A percentile compares a stretch with the other conserved stretches of the same genome.
phyloP scores from a whole-genome alignment of 2,797 vertebrate genomes.

The Diplodus sargus region DNA sequence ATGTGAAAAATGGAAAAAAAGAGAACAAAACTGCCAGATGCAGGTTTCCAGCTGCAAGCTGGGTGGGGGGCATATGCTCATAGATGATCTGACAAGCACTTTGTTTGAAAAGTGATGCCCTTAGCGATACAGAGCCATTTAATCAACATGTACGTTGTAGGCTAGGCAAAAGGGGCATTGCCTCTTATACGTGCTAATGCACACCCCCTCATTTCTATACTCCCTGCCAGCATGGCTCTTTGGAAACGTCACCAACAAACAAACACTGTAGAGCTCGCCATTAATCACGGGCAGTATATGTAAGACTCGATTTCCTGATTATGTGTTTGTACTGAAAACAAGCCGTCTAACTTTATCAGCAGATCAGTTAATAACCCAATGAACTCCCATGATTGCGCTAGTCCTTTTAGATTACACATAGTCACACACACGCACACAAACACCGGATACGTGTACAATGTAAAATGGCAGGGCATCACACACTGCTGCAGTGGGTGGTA shows the following conservation, averaged over 20 bases:
- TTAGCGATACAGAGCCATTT: conserved; percentile 5
- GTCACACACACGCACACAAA: conserved; percentile 13
- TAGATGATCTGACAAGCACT: conserved; percentile 1
- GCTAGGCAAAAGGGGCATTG: conserved; percentile 27
- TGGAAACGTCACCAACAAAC: conserved; percentile 65
- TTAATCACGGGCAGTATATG: conserved; percentile 61
- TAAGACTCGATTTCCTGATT: conserved; percentile 72
- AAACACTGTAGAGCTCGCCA: conserved; percentile 55
- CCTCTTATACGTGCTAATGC: conserved; percentile 15
- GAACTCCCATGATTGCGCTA: conserved; percentile 61
- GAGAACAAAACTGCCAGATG: too few relatives aligned
- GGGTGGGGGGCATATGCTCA: background rate
- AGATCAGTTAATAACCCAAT: conserved; percentile 76
- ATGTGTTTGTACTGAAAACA: conserved; percentile 78
- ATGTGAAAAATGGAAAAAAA: background rate
- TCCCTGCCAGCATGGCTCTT: conserved; percentile 46
- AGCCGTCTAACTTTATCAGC: conserved; percentile 73
- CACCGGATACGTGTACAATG: conserved; percentile 15
- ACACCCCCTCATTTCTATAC: conserved; percentile 3
- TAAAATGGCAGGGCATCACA: conserved; percentile 27
- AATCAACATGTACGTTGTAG: conserved; percentile 19
- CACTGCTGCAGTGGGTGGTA: background rate
- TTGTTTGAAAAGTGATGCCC: background rate
- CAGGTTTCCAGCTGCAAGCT: background rate
- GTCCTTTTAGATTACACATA: conserved; percentile 32